Conservation (phyloP, 2,888 invertebrate genomes). For the Gandaritis pyraliata region DNA sequence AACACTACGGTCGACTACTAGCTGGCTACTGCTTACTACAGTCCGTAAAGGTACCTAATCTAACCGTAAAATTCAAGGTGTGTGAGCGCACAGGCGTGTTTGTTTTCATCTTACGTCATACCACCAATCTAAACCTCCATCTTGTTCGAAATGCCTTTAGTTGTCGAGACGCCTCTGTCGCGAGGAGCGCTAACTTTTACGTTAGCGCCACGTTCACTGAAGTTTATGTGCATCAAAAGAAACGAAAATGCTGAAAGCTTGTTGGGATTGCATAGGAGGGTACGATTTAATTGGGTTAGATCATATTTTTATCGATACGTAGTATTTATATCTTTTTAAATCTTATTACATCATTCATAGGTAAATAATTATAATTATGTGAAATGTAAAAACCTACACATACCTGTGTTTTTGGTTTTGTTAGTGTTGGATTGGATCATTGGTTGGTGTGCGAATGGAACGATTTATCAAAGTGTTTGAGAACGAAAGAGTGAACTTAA, state of each 20-base stretch:
- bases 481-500: constrained; percentile 10
- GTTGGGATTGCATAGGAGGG: constrained; percentile 76
- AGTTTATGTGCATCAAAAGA: constrained; percentile 48
- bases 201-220: constrained; percentile 44
- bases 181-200: constrained; percentile 44
- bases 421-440: not conserved
- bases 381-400: not conserved
- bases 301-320: constrained; percentile 14
- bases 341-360: constrained; percentile 13
- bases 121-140: constrained; percentile 51
- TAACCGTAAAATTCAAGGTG: constrained; percentile 60
- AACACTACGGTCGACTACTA: not conserved
- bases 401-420: not conserved
- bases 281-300: constrained; percentile 58
- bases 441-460: not conserved
- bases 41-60: constrained; percentile 19
- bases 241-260: constrained; percentile 72
- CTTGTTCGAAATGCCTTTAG: constrained; percentile 50
- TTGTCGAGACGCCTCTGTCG: constrained; percentile 52
- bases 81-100: constrained; percentile 59
- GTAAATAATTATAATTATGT: constrained; percentile 7
- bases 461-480: not conserved
- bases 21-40: constrained; percentile 3
- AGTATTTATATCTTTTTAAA: constrained; percentile 1
- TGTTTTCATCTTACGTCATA: constrained; percentile 79